phyloP scores from a whole-genome alignment of 2,113 vertebrate species.

The Tetrax tetrax region DNA sequence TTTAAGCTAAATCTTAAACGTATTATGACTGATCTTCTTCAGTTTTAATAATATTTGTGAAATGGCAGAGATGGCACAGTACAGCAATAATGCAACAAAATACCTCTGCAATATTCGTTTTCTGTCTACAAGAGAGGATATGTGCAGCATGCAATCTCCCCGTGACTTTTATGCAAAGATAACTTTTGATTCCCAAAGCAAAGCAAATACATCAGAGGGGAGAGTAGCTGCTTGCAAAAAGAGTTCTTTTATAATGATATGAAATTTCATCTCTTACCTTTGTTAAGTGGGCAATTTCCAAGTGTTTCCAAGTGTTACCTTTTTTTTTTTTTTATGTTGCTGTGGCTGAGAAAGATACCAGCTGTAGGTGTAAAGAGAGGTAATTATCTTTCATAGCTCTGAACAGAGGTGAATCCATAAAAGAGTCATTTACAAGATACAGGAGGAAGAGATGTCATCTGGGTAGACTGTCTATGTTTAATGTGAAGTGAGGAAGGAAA shows the following conservation, averaged over 20 bases:
- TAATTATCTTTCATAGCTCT: not conserved
- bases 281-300: not conserved
- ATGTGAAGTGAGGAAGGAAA: not conserved
- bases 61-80: not conserved
- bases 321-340: not conserved
- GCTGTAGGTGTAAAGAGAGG: not conserved
- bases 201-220: not conserved
- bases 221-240: not conserved
- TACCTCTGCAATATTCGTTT: not conserved
- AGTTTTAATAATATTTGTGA: constrained; percentile 9
- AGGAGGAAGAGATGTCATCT: not conserved
- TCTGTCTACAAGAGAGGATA: not conserved
- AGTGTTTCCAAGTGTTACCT: not conserved
- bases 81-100: not conserved
- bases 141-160: not conserved
- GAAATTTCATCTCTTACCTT: not conserved
- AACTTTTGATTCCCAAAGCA: not conserved
- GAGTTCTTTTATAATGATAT: not conserved
- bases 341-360: not conserved
- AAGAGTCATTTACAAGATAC: not conserved
- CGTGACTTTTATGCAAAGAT: not conserved
- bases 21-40: constrained; percentile 7
- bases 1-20: not conserved
- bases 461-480: not conserved
- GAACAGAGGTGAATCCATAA: not conserved